These are phyloP conservation scores for Ondatra zibethicus DNA, from an alignment of 2,113 vertebrate genomes.

Conservation along the genomic window DNA sequence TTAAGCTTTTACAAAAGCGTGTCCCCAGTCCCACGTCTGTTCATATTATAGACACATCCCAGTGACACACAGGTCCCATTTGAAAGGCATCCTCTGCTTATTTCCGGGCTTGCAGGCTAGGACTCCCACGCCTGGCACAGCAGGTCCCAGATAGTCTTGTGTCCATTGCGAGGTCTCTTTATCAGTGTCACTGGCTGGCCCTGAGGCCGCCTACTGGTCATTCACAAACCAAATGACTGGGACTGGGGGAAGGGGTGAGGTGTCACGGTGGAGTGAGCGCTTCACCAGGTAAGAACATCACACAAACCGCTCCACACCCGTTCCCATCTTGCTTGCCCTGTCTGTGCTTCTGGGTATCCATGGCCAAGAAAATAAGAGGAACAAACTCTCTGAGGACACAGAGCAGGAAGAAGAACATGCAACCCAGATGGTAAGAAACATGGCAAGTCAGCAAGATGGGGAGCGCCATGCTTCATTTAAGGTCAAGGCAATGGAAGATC, in stretches of 20 bases:
- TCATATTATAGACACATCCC: constrained; percentile 7
- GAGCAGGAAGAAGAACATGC: background rate
- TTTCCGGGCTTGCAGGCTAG: background rate
- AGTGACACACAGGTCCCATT: constrained; percentile 26
- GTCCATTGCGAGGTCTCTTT: fast-evolving
- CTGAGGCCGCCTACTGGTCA: fast-evolving
- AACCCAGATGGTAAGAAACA: background rate
- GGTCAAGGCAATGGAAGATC: constrained; percentile 62
- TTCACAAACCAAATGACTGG: background rate
- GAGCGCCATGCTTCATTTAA: fast-evolving
- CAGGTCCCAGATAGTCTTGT: background rate
- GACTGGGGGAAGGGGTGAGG: background rate
- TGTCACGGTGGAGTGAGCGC: fast-evolving
- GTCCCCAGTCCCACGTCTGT: background rate
- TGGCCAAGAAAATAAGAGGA: background rate
- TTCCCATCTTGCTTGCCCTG: background rate
- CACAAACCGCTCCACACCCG: fast-evolving
- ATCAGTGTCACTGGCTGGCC: background rate
- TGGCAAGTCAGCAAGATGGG: fast-evolving
- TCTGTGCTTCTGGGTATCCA: background rate
- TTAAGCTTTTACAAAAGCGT: background rate
- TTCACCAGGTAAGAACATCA: background rate
- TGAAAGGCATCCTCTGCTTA: background rate
- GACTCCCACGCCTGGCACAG: background rate
- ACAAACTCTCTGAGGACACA: background rate